Base-by-base conservation (phyloP, 2,797 vertebrate species). In the Selene dorsalis region DNA sequence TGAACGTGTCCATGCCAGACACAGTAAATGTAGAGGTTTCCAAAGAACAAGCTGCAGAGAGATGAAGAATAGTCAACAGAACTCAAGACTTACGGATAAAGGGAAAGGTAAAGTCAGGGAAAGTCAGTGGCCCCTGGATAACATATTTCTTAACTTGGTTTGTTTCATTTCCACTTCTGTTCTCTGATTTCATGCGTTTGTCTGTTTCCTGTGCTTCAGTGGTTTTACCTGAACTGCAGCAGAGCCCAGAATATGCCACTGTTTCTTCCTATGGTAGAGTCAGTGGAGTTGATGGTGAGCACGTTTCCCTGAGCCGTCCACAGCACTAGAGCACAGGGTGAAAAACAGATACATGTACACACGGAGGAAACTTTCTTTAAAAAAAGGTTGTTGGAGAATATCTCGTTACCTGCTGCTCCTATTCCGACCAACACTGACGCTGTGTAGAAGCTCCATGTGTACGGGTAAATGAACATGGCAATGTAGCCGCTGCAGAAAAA, bases 301-400 rank as follows among this genome's bases (percentile, higher is more conserved):
- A 98, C 96, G 57, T 96, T 97, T 69, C 98, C 98, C 88, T 99
- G 98, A 18, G 98, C 97, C 1, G 98, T 99, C 98, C 98, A 99
- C 35, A 99, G 89, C 4, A 99, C 98, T 99, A 58, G 2, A 68
- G 69, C 73, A 41, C 39, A 78, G 6, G 32, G 7, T 35, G 32
- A 1, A 69, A 1, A 20, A 0, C 11, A 3, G n/a, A n/a, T 7
- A 53, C 7, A 62, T n/a, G n/a, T 3, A 6, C 35, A 41, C 1
- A 2, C 30, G n/a, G 4, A 18, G 43, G 11, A 20, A 20, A 11
- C 10, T 3, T 7, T 12, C 17, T 30, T 9, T 24, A 2, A 35
- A 20, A 43, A 24, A 5, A 0, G 1, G 0, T 10, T 5, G 6
- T 4, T 1, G 1, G 41, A 41, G 4, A 13, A 1, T 0, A 2